Conservation (phyloP, 2,113 vertebrate species). For the Calyptommatus sinebrachiatus region DNA sequence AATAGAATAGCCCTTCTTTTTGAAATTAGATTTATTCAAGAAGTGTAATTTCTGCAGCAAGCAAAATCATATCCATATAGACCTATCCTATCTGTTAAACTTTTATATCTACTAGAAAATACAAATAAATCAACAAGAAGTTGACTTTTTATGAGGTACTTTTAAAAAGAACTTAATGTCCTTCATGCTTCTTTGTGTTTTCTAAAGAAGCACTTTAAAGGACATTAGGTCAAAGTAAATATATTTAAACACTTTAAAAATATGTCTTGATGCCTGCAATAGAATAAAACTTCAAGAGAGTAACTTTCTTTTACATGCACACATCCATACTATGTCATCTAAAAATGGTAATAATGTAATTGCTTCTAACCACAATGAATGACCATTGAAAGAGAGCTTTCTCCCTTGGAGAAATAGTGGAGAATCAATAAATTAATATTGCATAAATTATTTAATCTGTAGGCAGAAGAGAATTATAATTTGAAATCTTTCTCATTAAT, state of each 20-base stretch:
- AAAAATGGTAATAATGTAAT: conserved; percentile 47
- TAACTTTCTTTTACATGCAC: conserved; percentile 24
- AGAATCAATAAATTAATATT: conserved; percentile 67
- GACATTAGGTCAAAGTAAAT: conserved; percentile 20
- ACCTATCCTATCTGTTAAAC: background rate
- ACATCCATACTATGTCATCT: background rate
- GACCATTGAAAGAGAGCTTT: conserved; percentile 57
- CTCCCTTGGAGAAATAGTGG: conserved; percentile 54
- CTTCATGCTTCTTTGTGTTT: conserved; percentile 36
- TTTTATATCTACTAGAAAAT: conserved; percentile 56
- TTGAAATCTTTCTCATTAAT: conserved; percentile 61
- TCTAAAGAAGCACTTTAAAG: conserved; percentile 39
- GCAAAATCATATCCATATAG: conserved; percentile 2
- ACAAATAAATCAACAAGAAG: conserved; percentile 44
- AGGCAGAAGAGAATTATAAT: conserved; percentile 53
- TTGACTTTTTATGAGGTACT: conserved; percentile 40
- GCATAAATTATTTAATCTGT: conserved; percentile 66
- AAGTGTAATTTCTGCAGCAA: too few species aligned
- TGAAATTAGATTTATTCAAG: too few species aligned
- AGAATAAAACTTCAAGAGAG: conserved; percentile 25
- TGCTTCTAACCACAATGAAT: conserved; percentile 57
- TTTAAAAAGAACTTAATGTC: conserved; percentile 39
- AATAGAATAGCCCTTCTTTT: too few species aligned
- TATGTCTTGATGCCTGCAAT: background rate
- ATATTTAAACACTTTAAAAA: conserved; percentile 16